These are phyloP conservation scores for Morpho achilles DNA, from an alignment of 2,888 invertebrate species.

Conservation along the genomic window DNA sequence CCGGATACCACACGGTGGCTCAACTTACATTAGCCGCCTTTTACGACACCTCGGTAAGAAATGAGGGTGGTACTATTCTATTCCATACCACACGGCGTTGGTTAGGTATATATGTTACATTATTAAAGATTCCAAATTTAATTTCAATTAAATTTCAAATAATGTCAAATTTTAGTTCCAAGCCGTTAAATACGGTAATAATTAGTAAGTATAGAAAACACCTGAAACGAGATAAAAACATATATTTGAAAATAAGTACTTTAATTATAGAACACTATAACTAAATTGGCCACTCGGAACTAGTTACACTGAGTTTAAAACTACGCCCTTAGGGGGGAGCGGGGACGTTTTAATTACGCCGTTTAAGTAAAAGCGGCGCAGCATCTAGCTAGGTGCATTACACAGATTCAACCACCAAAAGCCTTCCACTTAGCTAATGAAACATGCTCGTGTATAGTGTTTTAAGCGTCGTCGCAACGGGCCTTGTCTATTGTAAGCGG, in stretches of 20 bases:
- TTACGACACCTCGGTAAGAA: no score
- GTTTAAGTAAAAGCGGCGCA: conserved; percentile 76
- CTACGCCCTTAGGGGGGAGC: conserved; percentile 60
- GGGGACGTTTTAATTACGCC: conserved; percentile 75
- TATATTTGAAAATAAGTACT: conserved; percentile 43
- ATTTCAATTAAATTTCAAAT: no score
- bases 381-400: conserved; percentile 73
- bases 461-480: conserved; percentile 59
- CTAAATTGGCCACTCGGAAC: conserved; percentile 71
- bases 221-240: conserved; percentile 19
- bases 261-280: conserved; percentile 64
- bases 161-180: no score
- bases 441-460: conserved; percentile 78
- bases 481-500: conserved; percentile 59
- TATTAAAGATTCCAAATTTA: no score
- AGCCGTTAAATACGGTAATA: no score
- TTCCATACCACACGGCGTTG: no score
- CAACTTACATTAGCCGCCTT: no score
- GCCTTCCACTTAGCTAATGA: conserved; percentile 80
- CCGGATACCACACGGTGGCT: no score
- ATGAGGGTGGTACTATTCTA: no score
- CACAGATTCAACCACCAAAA: conserved; percentile 78
- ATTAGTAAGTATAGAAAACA: no score
- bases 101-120: no score
- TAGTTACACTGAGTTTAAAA: conserved; percentile 72